phyloP scores from a whole-genome alignment of 2,888 invertebrate genomes.

The Empis stercorea region DNA sequence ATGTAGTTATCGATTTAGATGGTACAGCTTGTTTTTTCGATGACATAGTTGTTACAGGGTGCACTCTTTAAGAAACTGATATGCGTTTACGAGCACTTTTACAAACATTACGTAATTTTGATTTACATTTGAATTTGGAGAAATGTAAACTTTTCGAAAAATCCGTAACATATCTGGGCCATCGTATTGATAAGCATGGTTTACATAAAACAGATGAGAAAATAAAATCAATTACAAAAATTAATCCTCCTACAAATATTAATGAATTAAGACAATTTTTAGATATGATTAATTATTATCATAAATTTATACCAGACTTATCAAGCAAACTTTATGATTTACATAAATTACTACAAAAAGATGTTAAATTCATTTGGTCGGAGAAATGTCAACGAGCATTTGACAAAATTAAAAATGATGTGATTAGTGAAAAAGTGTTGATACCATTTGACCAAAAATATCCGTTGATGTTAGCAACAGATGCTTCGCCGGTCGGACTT shows the following conservation, averaged over 20 bases:
- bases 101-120: neutral
- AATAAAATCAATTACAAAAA: slow-evolving; percentile 17
- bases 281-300: slow-evolving; percentile 7
- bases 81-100: slow-evolving; percentile 1
- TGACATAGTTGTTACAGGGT: slow-evolving; percentile 1
- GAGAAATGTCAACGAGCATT: slow-evolving; percentile 16
- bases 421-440: slow-evolving; percentile 11
- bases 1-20: too few relatives aligned
- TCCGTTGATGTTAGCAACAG: slow-evolving; percentile 13
- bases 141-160: too few relatives aligned
- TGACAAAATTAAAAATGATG: slow-evolving; percentile 16
- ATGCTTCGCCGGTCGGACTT: slow-evolving; percentile 11
- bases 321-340: too few relatives aligned
- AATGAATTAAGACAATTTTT: slow-evolving; percentile 3
- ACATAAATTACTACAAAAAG: too few relatives aligned
- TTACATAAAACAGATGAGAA: slow-evolving; percentile 18
- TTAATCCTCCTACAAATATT: slow-evolving; percentile 16
- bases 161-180: slow-evolving; percentile 13
- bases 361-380: slow-evolving; percentile 17
- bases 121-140: slow-evolving; percentile 1
- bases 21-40: slow-evolving; percentile 1
- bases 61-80: neutral
- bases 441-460: slow-evolving; percentile 11
- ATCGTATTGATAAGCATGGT: slow-evolving; percentile 18
- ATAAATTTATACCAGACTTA: too few relatives aligned